phyloP scores from a whole-genome alignment of 2,888 invertebrate species.

The Trichogramma evanescens region DNA sequence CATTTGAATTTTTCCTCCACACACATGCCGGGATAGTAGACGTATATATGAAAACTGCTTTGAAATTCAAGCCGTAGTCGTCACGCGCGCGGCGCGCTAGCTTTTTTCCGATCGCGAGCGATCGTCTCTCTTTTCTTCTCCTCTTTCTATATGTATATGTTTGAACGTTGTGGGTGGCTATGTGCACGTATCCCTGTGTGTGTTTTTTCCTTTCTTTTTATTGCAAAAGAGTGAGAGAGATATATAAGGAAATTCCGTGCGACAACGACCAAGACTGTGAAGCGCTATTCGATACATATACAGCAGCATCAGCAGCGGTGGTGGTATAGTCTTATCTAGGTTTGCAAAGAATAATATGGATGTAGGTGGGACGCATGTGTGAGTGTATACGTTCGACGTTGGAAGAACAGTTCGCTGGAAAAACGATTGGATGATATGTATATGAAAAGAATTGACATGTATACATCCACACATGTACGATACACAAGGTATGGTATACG shows the following conservation, averaged over 20 bases:
- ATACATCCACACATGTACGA: no score
- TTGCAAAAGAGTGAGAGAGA: no score
- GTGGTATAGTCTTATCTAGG: no score
- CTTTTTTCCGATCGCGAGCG: conserved; percentile 6
- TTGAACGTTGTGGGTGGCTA: no score
- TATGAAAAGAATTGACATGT: neutral
- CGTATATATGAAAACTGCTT: conserved; percentile 4
- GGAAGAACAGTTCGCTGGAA: neutral
- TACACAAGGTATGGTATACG: no score
- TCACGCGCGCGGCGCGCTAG: neutral
- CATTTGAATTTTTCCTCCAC: conserved; percentile 1
- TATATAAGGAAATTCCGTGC: no score
- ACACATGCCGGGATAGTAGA: conserved; percentile 2
- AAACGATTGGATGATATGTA: conserved; percentile 11
- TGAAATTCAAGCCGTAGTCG: conserved; percentile 23
- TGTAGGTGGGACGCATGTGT: no score
- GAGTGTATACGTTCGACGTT: neutral
- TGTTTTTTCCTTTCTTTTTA: no score
- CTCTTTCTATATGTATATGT: neutral
- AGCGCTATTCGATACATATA: no score
- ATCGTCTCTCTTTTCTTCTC: neutral
- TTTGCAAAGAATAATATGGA: no score
- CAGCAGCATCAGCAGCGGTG: no score
- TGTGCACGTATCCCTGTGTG: neutral
- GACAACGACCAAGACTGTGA: no score